These are phyloP conservation scores for Venustaconcha ellipsiformis DNA, from an alignment of 1,140 invertebrate species.

Conservation along the genomic window DNA sequence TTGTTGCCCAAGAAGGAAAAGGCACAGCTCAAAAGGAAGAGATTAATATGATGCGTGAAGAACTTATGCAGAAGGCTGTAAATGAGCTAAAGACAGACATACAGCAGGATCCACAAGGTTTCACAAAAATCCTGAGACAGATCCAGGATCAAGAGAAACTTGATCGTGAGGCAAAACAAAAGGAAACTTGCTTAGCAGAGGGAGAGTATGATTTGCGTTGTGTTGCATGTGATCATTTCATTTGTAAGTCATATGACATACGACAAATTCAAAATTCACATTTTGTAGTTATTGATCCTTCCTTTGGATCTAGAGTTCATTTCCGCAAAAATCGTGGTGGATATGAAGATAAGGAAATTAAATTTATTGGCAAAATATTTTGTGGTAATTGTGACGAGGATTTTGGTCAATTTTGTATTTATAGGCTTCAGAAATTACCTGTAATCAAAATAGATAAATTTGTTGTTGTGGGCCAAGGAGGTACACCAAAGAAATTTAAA, in stretches of 20 bases:
- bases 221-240: constrained; percentile 39
- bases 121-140: constrained; percentile 25
- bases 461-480: constrained; percentile 29
- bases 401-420: constrained; percentile 37
- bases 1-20: constrained; percentile 31
- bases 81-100: not conserved
- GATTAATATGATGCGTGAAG: constrained; percentile 45
- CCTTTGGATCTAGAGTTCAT: constrained; percentile 21
- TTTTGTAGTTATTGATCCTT: constrained; percentile 34
- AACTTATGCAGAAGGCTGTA: constrained; percentile 48
- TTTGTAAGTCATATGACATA: constrained; percentile 33
- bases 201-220: constrained; percentile 39
- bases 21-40: constrained; percentile 42
- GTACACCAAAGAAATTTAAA: constrained; percentile 13
- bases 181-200: constrained; percentile 13
- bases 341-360: constrained; percentile 18
- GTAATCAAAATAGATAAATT: constrained; percentile 42
- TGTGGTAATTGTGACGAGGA: constrained; percentile 40
- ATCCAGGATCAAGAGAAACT: constrained; percentile 44
- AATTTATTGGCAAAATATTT: constrained; percentile 38
- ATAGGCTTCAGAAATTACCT: constrained; percentile 32
- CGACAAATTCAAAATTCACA: constrained; percentile 38
- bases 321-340: not conserved
- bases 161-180: constrained; percentile 25
- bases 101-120: constrained; percentile 13